These are phyloP conservation scores for Patella pellucida DNA, from an alignment of 2,888 invertebrate genomes.

Conservation along the genomic window DNA sequence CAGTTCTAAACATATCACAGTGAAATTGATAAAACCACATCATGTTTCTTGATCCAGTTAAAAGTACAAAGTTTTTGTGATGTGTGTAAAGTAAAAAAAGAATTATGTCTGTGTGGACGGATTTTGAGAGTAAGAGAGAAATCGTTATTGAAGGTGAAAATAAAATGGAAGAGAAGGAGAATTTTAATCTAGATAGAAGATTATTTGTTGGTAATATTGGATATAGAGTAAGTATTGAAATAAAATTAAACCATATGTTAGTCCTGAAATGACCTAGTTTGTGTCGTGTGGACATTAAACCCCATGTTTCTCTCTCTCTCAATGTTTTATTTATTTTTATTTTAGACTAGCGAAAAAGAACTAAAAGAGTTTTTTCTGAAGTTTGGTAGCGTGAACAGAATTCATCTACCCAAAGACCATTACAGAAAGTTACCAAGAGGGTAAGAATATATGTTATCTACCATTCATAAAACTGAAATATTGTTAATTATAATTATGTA, in stretches of 20 bases:
- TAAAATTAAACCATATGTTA: no score
- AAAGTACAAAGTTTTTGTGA: no score
- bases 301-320: no score
- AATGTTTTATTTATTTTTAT: conserved; percentile 1
- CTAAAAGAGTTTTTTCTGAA: conserved; percentile 42
- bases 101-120: neutral
- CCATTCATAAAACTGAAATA: neutral
- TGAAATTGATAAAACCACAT: no score
- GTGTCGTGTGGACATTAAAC: no score
- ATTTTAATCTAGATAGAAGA: conserved; percentile 30
- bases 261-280: no score
- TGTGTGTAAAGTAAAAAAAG: no score
- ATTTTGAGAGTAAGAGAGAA: neutral
- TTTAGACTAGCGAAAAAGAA: conserved; percentile 37
- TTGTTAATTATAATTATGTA: neutral
- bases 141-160: neutral
- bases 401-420: conserved; percentile 45
- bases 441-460: conserved; percentile 26
- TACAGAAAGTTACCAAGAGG: conserved; percentile 44
- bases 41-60: no score
- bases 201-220: conserved; percentile 49
- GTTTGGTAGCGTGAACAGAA: conserved; percentile 43
- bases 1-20: no score
- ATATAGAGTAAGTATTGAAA: conserved; percentile 41
- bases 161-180: neutral